phyloP scores from a whole-genome alignment of 1,140 invertebrate genomes.

The Rhagoletis zephyria region DNA sequence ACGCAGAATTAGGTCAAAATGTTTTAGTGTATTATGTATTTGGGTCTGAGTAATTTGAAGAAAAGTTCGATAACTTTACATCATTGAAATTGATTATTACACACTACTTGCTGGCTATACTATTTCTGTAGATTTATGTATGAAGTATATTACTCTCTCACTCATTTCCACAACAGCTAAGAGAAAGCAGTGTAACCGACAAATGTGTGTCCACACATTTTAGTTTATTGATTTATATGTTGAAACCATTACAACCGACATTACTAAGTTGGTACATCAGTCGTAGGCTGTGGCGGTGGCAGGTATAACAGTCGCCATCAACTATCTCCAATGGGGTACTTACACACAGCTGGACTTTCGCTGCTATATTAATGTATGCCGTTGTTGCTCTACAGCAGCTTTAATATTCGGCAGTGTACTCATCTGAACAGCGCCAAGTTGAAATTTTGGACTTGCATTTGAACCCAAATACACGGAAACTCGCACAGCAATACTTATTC shows the following conservation, averaged over 20 bases:
- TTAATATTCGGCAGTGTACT: background rate
- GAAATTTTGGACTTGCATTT: constrained; percentile 29
- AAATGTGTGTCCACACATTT: background rate
- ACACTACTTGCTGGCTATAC: no score
- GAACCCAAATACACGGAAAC: no score
- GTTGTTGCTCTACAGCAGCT: background rate
- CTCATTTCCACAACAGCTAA: no score
- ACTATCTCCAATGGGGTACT: background rate
- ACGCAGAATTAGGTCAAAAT: no score
- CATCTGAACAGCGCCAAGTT: background rate
- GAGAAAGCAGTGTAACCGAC: no score
- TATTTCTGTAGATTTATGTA: no score
- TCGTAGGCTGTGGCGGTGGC: background rate
- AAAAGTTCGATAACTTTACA: no score
- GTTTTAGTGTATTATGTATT: no score
- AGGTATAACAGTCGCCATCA: background rate
- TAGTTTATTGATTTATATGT: constrained; percentile 47
- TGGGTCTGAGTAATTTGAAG: no score
- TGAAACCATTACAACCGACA: background rate
- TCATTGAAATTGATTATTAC: no score
- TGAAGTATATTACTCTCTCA: no score
- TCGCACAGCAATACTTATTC: no score
- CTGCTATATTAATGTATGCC: background rate
- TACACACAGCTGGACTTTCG: background rate
- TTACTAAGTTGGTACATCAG: background rate